Conservation (phyloP, 2,797 vertebrate species). For the Monodelphis domestica region DNA sequence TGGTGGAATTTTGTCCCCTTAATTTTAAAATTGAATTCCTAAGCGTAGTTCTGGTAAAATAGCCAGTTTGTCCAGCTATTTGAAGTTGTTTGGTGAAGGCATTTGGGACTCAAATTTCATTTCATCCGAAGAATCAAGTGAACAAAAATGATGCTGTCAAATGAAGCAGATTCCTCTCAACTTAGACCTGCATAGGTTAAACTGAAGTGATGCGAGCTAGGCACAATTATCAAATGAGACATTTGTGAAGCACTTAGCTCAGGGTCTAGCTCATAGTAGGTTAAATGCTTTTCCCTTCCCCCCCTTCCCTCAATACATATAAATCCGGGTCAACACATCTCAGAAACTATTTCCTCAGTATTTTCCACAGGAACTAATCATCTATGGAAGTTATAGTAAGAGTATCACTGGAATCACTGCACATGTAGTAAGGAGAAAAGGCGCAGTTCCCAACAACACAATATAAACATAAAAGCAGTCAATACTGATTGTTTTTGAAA, state of each 20-base stretch:
- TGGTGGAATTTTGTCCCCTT: not conserved
- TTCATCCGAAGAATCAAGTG: not conserved
- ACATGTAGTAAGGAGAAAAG: too few relatives aligned
- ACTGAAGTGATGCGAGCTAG: not conserved
- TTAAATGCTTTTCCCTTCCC: not conserved
- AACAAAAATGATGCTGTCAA: not conserved
- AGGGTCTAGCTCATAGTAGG: not conserved
- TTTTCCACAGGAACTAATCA: not conserved
- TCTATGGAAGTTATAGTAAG: not conserved
- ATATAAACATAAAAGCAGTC: not conserved
- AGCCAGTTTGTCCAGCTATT: slow-evolving; percentile 8
- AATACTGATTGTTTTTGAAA: too few relatives aligned
- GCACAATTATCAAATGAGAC: not conserved
- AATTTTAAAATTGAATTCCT: not conserved
- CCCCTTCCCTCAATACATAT: too few relatives aligned
- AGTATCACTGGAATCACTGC: not conserved
- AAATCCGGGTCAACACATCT: too few relatives aligned
- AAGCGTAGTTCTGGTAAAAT: slow-evolving; percentile 4
- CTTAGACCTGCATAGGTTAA: not conserved
- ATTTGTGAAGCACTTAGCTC: not conserved
- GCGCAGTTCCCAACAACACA: not conserved
- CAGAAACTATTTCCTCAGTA: not conserved
- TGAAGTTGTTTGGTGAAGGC: slow-evolving; percentile 8
- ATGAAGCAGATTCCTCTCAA: not conserved
- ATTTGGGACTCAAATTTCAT: slow-evolving; percentile 13